Evolutionary conservation across 30 jellyfish, hydroid and myxozoan species (phyloP), one percentile per base, ranked within the genome.

Genomic region (Turritopsis dohrnii): DNA sequence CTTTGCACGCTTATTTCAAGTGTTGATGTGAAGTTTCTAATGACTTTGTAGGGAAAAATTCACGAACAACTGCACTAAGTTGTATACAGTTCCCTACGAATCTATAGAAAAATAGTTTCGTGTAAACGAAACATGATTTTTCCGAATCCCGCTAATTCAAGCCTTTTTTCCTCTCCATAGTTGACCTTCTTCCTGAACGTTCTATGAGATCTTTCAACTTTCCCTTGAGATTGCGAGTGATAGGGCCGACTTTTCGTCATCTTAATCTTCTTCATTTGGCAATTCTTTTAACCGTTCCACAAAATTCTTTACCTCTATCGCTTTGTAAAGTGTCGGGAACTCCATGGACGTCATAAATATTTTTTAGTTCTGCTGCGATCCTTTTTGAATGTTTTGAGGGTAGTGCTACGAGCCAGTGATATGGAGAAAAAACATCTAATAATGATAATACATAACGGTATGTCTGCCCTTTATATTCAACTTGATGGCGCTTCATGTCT

Each of bases 171-270:
- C 28, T 16, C 20, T 16, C 23, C 80, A 24, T 71, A 71, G 23
- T 71, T 71, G 19, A 71, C 23, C 80, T 71, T 71, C 23, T 71
- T 71, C 80, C 80, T 71, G 18, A 71, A 23, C 23, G 20, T 24
- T 71, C 80, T 20, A 71, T 71, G 80, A 16, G 80, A 71, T 23
- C 80, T 20, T 71, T 71, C 80, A 23, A 71, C 80, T 71, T 71
- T 71, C 28, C 80, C 80, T 71, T 71, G 80, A 16, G 80, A 71
- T 71, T 71, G 80, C 18, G 80, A 28, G 80, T 71, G 80, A 28
- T 71, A 71, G 28, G 28, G 28, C 18, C 80, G 19, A 71, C 80
- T 71, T 23, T 24, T 71, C 18, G 28, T 24, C 28, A 20, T 71
- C 80, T 71, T 71, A 16, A 71, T 71, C 28, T 23, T 71, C 28